A percentile compares a stretch with the other conserved stretches of the same genome.
Evolutionary conservation across 1,140 invertebrate species (phyloP).

Genomic region (Drusus annulatus): DNA sequence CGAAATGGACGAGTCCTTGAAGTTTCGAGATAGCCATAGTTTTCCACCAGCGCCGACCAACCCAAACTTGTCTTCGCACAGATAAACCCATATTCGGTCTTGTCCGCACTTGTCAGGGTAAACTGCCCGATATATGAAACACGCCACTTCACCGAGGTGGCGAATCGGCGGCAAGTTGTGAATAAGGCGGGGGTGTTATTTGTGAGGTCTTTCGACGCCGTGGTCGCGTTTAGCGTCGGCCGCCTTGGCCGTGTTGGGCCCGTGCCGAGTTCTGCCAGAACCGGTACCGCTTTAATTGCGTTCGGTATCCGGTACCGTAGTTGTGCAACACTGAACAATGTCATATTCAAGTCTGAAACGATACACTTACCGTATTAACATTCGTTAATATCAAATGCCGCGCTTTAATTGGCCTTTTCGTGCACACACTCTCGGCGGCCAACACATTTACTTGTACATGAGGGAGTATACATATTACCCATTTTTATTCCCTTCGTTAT

Average conservation of each 20-base stretch:
- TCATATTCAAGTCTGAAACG: constrained; percentile 23
- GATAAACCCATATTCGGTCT: constrained; percentile 16
- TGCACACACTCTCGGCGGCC: too few species aligned
- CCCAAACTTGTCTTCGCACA: constrained; percentile 5
- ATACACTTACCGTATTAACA: background rate
- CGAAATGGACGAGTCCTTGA: background rate
- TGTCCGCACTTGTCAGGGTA: background rate
- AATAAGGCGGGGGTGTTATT: too few species aligned
- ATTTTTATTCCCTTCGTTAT: too few species aligned
- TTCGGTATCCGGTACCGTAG: constrained; percentile 15
- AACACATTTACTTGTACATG: too few species aligned
- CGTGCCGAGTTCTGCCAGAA: background rate
- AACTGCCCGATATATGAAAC: background rate
- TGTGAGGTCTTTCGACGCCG: background rate
- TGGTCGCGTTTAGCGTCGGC: background rate
- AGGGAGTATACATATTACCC: too few species aligned
- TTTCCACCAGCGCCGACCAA: background rate
- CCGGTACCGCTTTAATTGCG: constrained; percentile 32
- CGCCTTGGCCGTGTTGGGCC: background rate
- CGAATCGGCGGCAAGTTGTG: too few species aligned
- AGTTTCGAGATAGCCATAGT: background rate
- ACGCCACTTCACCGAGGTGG: background rate
- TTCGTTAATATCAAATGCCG: constrained; percentile 10
- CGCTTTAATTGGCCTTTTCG: constrained; percentile 5
- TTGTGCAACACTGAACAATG: constrained; percentile 29